These are phyloP conservation scores for Linyphia triangularis DNA, from an alignment of 2,888 invertebrate genomes.

Conservation along the genomic window DNA sequence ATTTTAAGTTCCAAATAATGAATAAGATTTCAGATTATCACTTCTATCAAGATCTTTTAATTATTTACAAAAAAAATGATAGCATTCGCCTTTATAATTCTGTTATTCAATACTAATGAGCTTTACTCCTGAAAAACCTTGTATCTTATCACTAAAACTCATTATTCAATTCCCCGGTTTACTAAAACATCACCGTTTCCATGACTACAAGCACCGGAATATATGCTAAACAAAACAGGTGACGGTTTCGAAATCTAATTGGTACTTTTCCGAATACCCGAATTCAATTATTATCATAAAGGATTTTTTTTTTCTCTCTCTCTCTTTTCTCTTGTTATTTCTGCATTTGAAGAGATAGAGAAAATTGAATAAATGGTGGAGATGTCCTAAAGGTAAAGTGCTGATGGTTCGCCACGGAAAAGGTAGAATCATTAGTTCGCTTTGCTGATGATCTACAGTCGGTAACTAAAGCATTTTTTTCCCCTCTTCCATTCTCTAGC, in stretches of 20 bases:
- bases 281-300: conserved; percentile 62
- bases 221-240: neutral
- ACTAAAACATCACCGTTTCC: neutral
- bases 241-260: neutral
- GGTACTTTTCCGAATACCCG: conserved; percentile 61
- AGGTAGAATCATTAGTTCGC: conserved; percentile 65
- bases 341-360: conserved; percentile 20
- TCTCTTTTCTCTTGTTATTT: conserved; percentile 12
- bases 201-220: neutral
- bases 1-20: no score
- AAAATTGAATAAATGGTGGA: conserved; percentile 46
- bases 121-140: neutral
- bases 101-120: no score
- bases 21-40: no score
- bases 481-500: neutral
- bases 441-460: conserved; percentile 40
- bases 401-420: conserved; percentile 11
- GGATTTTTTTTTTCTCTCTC: conserved; percentile 21
- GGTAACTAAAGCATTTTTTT: conserved; percentile 42
- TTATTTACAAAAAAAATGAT: no score
- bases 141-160: neutral
- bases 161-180: neutral
- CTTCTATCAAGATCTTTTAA: no score
- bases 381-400: conserved; percentile 33
- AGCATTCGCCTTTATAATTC: no score